A percentile compares a stretch with the other conserved stretches of the same genome.
Evolutionary conservation across 2,797 vertebrate species (phyloP).

Genomic region (Galagoides demidoff): DNA sequence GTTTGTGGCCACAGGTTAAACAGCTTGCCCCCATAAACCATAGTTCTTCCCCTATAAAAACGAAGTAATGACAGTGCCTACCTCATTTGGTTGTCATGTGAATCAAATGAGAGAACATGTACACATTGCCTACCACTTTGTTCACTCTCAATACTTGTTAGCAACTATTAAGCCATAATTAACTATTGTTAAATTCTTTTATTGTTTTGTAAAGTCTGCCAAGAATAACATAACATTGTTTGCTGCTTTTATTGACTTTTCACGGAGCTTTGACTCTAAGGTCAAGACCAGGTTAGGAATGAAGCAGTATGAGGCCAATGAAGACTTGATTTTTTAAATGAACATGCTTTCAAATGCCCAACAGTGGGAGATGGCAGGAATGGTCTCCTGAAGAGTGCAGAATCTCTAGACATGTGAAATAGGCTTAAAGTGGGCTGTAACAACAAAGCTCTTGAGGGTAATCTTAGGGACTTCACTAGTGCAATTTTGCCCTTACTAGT

Average conservation of each 20-base stretch:
- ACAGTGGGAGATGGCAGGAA: constrained; percentile 54
- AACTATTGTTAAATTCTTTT: constrained; percentile 70
- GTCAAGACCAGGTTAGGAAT: constrained; percentile 78
- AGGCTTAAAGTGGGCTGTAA: background rate
- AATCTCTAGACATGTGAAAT: constrained; percentile 24
- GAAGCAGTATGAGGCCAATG: constrained; percentile 73
- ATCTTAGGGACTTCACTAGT: background rate
- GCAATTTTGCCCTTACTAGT: constrained; percentile 28
- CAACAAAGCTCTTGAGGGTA: background rate
- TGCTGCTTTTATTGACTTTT: constrained; percentile 78
- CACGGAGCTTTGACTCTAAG: constrained; percentile 60
- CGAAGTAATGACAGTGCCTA: background rate
- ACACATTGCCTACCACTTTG: constrained; percentile 19
- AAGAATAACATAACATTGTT: constrained; percentile 73
- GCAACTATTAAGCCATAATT: constrained; percentile 65
- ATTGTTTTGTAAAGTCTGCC: constrained; percentile 70
- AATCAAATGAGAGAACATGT: background rate
- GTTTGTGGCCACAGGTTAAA: constrained; percentile 43
- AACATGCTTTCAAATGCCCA: constrained; percentile 64
- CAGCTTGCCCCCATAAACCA: constrained; percentile 55
- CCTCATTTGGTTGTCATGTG: constrained; percentile 2
- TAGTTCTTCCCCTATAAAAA: constrained; percentile 55
- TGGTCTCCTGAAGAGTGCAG: constrained; percentile 48
- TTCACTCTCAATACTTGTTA: constrained; percentile 66
- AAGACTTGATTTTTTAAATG: constrained; percentile 70